These are phyloP conservation scores for Cremastinae sp. DNA, from an alignment of 2,888 invertebrate species.

Conservation along the genomic window DNA sequence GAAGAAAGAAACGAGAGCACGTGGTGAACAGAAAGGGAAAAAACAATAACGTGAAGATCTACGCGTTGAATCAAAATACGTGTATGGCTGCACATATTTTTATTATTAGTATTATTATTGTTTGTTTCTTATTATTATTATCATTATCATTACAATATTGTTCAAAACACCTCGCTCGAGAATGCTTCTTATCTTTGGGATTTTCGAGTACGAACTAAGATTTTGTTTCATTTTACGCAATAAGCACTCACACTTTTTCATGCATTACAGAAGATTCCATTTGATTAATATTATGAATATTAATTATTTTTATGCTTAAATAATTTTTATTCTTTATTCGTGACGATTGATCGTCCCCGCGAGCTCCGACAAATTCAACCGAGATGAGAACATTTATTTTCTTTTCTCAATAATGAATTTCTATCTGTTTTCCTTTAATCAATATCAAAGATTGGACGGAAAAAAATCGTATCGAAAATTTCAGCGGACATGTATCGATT, in stretches of 20 bases:
- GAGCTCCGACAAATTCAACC: too few relatives aligned
- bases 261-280: too few relatives aligned
- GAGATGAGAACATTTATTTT: too few relatives aligned
- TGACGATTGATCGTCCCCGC: too few relatives aligned
- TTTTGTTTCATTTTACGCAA: slow-evolving; percentile 7
- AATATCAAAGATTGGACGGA: neutral
- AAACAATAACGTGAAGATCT: slow-evolving; percentile 33
- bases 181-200: slow-evolving; percentile 62
- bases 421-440: neutral
- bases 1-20: slow-evolving; percentile 19
- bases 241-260: slow-evolving; percentile 38
- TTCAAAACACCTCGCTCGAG: slow-evolving; percentile 54
- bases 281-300: slow-evolving; percentile 14
- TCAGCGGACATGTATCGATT: neutral
- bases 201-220: slow-evolving; percentile 54
- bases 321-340: slow-evolving; percentile 7
- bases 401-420: too few relatives aligned
- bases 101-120: neutral
- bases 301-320: slow-evolving; percentile 30
- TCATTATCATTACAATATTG: slow-evolving; percentile 26
- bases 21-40: slow-evolving; percentile 26
- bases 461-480: slow-evolving; percentile 33
- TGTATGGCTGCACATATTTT: slow-evolving; percentile 51
- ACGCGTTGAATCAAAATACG: slow-evolving; percentile 55
- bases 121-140: neutral